Evolutionary conservation across 2,888 invertebrate species (phyloP), one percentile per base, ranked within the genome.

Genomic region (Alsophila aescularia): DNA sequence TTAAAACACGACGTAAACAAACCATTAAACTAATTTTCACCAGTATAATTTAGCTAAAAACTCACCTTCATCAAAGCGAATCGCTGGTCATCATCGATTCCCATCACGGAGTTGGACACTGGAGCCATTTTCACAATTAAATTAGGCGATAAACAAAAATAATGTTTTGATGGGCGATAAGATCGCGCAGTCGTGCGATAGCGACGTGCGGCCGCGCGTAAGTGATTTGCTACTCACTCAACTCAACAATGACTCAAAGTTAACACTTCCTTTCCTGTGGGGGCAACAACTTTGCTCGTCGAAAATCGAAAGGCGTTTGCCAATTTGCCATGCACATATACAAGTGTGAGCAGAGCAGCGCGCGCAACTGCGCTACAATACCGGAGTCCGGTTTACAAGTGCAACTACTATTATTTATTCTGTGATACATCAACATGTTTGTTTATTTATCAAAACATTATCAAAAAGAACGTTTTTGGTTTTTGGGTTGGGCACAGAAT

Each of bases 61-160:
- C 77, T 51, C 92, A 96, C 96, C 94, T 96, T 96, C 95, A 96
- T 96, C 59, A 96, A 87, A 12, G 95, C 94, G 75, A 96, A 96
- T 66, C 94, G 93, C 74, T 96, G 95, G 71, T 95, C 95, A 80
- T 96, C 96, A 44, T 94, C 94, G 59, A 95, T 90, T 49, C 93
- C 93, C 53, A 93, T 79, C 10, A 92, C 86, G 35, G 73, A 69
- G 60, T 83, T 85, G 7, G 91, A 80, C 29, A 88, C 79, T 10
- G 91, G 91, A 58, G 90, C 87, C 91, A 90, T 91, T 66, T 36
- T 75, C 72, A 73, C 72, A 62, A 66, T 40, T 47, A 45, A 40
- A 36, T 21, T 29, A 34, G 39, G 37, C 9, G 36, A 32, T 45
- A 48, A 35, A 24, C 18, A 31, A n/a, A n/a, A n/a, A 35, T 16